Base-by-base conservation (phyloP, 2,888 invertebrate genomes). In the Rhagium mordax region DNA sequence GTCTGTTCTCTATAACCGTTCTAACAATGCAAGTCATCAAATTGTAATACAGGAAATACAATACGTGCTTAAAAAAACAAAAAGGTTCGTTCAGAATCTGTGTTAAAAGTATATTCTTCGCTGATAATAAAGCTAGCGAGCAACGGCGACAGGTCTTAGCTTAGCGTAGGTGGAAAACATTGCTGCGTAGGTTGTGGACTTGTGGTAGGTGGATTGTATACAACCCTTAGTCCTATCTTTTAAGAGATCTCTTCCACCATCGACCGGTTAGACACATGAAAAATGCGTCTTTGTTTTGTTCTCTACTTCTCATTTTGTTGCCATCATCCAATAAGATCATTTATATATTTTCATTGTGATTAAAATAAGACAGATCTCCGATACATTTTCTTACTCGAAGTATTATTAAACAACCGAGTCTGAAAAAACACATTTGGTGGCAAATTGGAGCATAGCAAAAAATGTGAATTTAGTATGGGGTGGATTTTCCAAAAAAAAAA, bases 171-270 rank as follows among this genome's bases (percentile, higher is more conserved):
- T 20, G 53, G 21, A 41, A 5, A 67, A 41, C 55, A 21, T n/a
- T 67, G 7, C 67, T 67, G 67, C 67, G 67, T 67, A 24, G 67
- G 67, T 15, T 47, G 67, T 20, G 33, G 65, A 3, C 8, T n/a
- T 8, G 15, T 51, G 20, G 27, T 61, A 18, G 47, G 47, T 47
- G 21, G 16, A 61, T 21, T 67, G 24, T 55, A 67, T 57, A 67
- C 67, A 47, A 57, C 67, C 57, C 65, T 27, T 20, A 4, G 41
- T 47, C 24, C 55, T 8, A 41, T 24, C n/a, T 15, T 33, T 4
- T n/a, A 7, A 57, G 3, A 18, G 18, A 47, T n/a, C 21, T 55
- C 13, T 67, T 67, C 55, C 67, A 47, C 67, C 67, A 67, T 4
- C 48, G 41, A 41, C 5, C 48, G 41, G 55, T 21, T 15, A 41